Evolutionary conservation across 2,113 vertebrate genomes (phyloP).

Genomic region (Pseudorhombus dupliciocellatus): DNA sequence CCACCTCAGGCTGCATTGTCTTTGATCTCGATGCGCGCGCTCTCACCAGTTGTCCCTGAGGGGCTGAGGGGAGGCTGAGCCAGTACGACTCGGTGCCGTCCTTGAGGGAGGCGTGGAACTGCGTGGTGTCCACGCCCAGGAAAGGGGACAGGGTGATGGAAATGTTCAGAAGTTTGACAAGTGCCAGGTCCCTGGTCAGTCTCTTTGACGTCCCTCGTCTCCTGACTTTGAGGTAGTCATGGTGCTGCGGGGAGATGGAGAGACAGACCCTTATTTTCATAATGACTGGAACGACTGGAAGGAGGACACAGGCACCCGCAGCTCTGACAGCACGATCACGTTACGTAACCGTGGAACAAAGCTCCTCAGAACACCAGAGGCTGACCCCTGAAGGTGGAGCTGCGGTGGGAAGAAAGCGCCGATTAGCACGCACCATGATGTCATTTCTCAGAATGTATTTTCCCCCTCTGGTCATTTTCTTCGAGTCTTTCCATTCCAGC

Average conservation of each 20-base stretch:
- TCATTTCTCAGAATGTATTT: not conserved
- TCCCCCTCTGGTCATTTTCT: accelerated
- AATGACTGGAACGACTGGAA: too few species aligned
- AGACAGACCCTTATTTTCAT: too few species aligned
- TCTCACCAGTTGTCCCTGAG: constrained; percentile 81
- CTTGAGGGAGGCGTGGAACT: constrained; percentile 84
- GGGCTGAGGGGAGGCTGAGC: constrained; percentile 82
- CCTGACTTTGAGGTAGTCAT: constrained; percentile 77
- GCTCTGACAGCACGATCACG: constrained; percentile 29
- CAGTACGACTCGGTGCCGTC: constrained; percentile 80
- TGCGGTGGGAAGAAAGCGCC: constrained; percentile 33
- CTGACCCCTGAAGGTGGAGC: constrained; percentile 25
- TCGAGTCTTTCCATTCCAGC: not conserved
- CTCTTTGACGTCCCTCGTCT: constrained; percentile 75
- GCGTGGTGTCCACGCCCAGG: constrained; percentile 79
- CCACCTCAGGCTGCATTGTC: not conserved
- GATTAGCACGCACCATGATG: constrained; percentile 48
- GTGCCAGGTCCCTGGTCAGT: constrained; percentile 77
- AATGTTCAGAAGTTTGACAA: constrained; percentile 83
- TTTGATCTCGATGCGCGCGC: too few species aligned
- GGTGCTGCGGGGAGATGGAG: constrained; percentile 67
- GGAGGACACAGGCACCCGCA: not conserved
- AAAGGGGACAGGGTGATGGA: constrained; percentile 89
- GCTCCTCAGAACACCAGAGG: constrained; percentile 40
- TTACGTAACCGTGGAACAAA: constrained; percentile 58